Conservation (phyloP, 2,888 invertebrate species). For the Campopleginae sp. region DNA sequence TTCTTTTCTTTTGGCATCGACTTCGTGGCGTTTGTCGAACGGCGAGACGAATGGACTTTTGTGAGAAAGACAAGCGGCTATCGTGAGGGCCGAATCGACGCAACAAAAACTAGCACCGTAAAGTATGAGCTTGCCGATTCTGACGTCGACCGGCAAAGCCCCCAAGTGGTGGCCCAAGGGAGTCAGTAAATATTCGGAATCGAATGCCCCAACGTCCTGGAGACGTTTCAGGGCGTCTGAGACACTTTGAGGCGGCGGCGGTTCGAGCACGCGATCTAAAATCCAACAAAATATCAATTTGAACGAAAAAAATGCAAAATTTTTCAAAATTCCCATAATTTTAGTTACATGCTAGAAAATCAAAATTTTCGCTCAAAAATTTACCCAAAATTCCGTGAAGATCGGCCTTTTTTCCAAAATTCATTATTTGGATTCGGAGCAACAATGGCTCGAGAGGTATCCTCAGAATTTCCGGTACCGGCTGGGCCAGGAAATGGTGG, state of each 20-base stretch:
- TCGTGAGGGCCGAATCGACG: constrained; percentile 95
- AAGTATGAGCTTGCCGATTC: constrained; percentile 96
- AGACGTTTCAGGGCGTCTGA: constrained; percentile 89
- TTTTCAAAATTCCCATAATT: neutral
- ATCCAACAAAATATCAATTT: constrained; percentile 55
- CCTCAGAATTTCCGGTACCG: constrained; percentile 95
- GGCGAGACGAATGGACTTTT: constrained; percentile 92
- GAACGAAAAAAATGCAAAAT: constrained; percentile 3
- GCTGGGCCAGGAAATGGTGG: constrained; percentile 89
- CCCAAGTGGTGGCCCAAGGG: constrained; percentile 95
- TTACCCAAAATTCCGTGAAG: constrained; percentile 86
- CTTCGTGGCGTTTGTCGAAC: constrained; percentile 89
- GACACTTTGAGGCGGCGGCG: constrained; percentile 89
- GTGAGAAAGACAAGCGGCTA: constrained; percentile 93
- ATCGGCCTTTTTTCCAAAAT: constrained; percentile 82
- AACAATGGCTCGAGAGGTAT: constrained; percentile 94
- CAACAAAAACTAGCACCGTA: constrained; percentile 97
- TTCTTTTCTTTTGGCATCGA: constrained; percentile 89
- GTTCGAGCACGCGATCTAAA: constrained; percentile 89
- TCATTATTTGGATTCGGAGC: constrained; percentile 90
- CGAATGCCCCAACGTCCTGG: constrained; percentile 92
- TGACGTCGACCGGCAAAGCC: constrained; percentile 94
- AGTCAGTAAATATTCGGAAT: constrained; percentile 90
- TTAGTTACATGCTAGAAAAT: neutral
- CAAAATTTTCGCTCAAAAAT: neutral